Conservation (phyloP, 2,113 vertebrate genomes). For the Silurus asotus region DNA sequence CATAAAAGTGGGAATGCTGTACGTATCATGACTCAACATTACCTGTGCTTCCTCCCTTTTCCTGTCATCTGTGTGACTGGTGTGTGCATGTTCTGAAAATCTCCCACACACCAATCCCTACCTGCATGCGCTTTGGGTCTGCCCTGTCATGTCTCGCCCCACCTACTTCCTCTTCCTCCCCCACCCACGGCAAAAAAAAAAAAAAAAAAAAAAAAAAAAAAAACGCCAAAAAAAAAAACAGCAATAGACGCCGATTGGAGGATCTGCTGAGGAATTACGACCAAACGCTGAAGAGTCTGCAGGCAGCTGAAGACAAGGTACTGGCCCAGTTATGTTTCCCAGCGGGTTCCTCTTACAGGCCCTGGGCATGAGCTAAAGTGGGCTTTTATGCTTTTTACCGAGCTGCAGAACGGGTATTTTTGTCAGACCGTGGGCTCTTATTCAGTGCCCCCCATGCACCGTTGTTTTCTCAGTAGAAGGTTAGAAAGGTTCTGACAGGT, state of each 20-base stretch:
- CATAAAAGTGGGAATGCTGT: constrained; percentile 53
- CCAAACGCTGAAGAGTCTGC: constrained; percentile 89
- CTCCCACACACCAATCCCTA: constrained; percentile 49
- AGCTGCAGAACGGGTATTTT: constrained; percentile 3
- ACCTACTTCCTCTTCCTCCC: constrained; percentile 47
- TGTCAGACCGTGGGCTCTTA: not conserved
- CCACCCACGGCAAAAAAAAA: constrained; percentile 34
- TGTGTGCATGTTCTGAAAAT: constrained; percentile 47
- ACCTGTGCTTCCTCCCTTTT: constrained; percentile 43
- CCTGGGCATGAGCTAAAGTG: constrained; percentile 11
- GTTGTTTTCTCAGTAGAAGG: not conserved
- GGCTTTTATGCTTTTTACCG: constrained; percentile 6
- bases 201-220: constrained; percentile 74
- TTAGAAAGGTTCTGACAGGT: constrained; percentile 24
- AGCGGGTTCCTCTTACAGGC: constrained; percentile 40
- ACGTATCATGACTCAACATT: constrained; percentile 42
- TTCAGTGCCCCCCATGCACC: not conserved
- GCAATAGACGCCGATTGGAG: constrained; percentile 83
- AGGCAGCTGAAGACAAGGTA: constrained; percentile 93
- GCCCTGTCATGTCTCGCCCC: constrained; percentile 57
- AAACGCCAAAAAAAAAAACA: constrained; percentile 71
- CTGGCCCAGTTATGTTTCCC: constrained; percentile 57
- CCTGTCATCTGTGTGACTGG: constrained; percentile 22
- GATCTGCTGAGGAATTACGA: constrained; percentile 88
- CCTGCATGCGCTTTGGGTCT: constrained; percentile 64